Percentiles rank a stretch among this genome's conserved stretches.
phyloP scores from a whole-genome alignment of 1,140 invertebrate genomes.

The Danaus melanippus region DNA sequence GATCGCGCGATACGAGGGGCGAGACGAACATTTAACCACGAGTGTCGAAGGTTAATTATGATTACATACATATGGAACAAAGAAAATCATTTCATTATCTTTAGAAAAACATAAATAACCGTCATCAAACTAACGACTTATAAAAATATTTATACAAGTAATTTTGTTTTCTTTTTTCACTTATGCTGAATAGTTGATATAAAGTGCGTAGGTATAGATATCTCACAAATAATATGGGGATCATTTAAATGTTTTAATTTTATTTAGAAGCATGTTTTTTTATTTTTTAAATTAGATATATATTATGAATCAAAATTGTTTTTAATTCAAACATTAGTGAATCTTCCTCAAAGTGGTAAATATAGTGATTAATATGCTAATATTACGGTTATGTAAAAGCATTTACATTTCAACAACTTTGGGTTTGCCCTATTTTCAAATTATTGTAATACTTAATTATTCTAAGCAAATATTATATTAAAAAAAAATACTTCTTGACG shows the following conservation, averaged over 20 bases:
- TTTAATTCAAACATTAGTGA: too few species aligned
- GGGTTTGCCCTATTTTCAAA: too few species aligned
- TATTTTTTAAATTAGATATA: neutral
- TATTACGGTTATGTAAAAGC: too few species aligned
- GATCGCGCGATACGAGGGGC: constrained; percentile 32
- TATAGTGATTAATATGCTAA: too few species aligned
- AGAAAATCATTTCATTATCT: constrained; percentile 15
- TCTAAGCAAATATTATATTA: too few species aligned
- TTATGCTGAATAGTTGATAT: constrained; percentile 38
- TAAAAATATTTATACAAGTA: constrained; percentile 31
- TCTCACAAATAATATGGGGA: constrained; percentile 3
- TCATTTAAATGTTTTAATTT: constrained; percentile 11
- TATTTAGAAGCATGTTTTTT: constrained; percentile 7
- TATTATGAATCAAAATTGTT: too few species aligned
- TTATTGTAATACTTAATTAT: too few species aligned
- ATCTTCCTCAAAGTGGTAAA: too few species aligned
- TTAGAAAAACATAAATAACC: too few species aligned
- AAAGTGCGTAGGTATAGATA: constrained; percentile 2
- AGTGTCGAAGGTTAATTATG: constrained; percentile 48
- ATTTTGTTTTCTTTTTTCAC: constrained; percentile 35
- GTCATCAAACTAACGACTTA: constrained; percentile 15
- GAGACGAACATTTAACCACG: constrained; percentile 34
- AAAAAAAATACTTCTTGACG: too few species aligned
- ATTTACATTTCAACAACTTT: too few species aligned
- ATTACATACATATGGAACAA: constrained; percentile 31